A percentile compares a stretch with the other conserved stretches of the same genome.
phyloP scores from a whole-genome alignment of 2,113 vertebrate genomes.

The Rhinopomastus cyanomelas region DNA sequence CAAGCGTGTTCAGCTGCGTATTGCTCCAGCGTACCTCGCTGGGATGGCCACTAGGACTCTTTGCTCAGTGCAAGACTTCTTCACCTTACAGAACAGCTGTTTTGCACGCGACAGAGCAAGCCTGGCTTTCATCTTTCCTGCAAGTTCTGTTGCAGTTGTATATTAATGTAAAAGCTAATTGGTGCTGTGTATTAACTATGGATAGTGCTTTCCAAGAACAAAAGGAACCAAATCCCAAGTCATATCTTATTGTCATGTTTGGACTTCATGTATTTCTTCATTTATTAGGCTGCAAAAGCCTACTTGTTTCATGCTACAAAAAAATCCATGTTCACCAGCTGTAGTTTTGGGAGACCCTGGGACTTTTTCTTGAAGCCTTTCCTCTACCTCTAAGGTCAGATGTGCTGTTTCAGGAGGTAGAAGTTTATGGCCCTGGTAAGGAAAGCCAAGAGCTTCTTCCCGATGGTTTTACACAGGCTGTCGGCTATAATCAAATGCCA shows the following conservation, averaged over 20 bases:
- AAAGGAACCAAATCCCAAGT: neutral
- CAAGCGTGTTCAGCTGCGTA: neutral
- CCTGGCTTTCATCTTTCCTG: neutral
- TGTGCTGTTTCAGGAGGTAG: neutral
- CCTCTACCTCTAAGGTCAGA: neutral
- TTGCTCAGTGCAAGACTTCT: neutral
- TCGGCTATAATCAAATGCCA: neutral
- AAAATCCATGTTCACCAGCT: neutral
- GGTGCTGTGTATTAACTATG: slow-evolving; percentile 7
- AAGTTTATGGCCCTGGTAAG: neutral
- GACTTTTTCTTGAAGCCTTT: neutral
- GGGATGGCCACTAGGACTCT: neutral
- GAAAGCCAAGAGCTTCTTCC: neutral
- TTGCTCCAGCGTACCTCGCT: neutral
- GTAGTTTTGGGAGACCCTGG: neutral
- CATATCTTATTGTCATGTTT: neutral
- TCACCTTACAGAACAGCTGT: neutral
- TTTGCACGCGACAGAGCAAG: neutral
- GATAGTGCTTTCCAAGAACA: neutral
- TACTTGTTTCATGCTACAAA: neutral
- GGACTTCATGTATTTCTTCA: neutral
- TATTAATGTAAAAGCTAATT: slow-evolving; percentile 23
- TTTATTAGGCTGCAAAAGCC: neutral
- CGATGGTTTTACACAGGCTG: neutral
- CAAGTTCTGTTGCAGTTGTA: neutral